Evolutionary conservation across 2,888 invertebrate genomes (phyloP).

Genomic region (Trichacis sp.): DNA sequence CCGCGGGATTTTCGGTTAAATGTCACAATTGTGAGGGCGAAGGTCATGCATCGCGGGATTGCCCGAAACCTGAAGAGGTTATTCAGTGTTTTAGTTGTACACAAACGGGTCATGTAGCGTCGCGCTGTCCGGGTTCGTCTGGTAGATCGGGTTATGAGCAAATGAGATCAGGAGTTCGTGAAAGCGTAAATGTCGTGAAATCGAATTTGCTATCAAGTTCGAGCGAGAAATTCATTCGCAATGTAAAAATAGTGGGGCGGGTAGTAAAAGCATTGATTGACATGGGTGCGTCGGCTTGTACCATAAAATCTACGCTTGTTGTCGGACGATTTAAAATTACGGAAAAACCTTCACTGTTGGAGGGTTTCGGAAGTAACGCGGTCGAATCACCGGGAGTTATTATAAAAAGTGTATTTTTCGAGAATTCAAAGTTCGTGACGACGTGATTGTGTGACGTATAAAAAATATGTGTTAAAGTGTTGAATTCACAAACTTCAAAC

Average conservation of each 20-base stretch:
- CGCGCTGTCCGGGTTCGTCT: no score
- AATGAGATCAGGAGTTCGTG: no score
- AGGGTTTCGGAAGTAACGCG: no score
- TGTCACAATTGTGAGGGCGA: conserved; percentile 2
- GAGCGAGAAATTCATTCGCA: conserved; percentile 3
- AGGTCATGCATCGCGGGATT: not conserved
- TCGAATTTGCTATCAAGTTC: not conserved
- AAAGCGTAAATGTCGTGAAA: no score
- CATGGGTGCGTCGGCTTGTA: conserved; percentile 24
- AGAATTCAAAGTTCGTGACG: conserved; percentile 12
- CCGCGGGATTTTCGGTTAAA: not conserved
- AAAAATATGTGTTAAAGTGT: no score
- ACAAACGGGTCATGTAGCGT: conserved; percentile 5
- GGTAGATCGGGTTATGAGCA: no score
- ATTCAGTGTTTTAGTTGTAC: conserved; percentile 14
- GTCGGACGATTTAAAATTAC: not conserved
- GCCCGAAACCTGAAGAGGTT: not conserved
- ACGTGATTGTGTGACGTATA: no score
- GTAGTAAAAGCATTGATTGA: no score
- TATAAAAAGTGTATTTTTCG: conserved; percentile 8
- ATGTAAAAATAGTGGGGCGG: no score
- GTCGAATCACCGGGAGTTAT: no score
- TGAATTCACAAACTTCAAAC: no score
- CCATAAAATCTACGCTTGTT: conserved; percentile 16
- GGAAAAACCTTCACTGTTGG: not conserved